A percentile compares a stretch with the other conserved stretches of the same genome.
phyloP scores from a whole-genome alignment of 2,797 vertebrate genomes.

The Diplodus puntazzo region DNA sequence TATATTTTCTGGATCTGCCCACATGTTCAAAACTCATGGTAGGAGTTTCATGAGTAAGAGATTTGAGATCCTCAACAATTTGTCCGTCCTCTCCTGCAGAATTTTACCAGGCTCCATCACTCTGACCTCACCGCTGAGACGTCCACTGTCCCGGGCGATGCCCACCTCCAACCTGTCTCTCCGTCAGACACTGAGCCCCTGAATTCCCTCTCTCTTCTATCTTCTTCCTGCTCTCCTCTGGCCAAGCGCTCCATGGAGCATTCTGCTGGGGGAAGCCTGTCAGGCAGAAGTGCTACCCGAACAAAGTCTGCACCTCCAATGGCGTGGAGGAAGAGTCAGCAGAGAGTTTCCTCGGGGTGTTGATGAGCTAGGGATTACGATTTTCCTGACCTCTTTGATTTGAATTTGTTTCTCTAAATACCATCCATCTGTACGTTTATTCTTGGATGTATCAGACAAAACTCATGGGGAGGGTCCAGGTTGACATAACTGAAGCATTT shows the following conservation, averaged over 20 bases:
- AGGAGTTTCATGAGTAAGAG: too few species aligned
- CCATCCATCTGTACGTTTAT: too few species aligned
- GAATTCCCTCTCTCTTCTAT: constrained; percentile 19
- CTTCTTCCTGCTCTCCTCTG: constrained; percentile 52
- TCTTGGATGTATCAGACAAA: too few species aligned
- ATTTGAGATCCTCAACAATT: not conserved
- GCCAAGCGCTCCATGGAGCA: too few species aligned
- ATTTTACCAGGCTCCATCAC: constrained; percentile 86
- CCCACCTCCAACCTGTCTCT: constrained; percentile 69
- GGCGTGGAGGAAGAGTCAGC: constrained; percentile 86
- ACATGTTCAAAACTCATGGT: too few species aligned
- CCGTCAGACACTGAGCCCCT: constrained; percentile 60
- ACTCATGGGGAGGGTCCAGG: too few species aligned
- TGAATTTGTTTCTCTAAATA: too few species aligned
- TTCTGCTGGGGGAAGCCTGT: constrained; percentile 97
- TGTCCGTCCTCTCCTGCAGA: constrained; percentile 72
- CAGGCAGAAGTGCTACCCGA: constrained; percentile 90
- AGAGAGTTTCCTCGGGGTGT: constrained; percentile 85
- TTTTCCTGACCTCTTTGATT: too few species aligned
- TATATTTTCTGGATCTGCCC: too few species aligned
- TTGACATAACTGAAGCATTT: too few species aligned
- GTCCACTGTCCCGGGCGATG: constrained; percentile 79
- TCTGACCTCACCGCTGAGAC: constrained; percentile 81
- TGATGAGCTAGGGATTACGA: constrained; percentile 67
- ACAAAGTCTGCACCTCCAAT: constrained; percentile 89